phyloP scores from a whole-genome alignment of 2,797 vertebrate species.

The Clarias platycephalus region DNA sequence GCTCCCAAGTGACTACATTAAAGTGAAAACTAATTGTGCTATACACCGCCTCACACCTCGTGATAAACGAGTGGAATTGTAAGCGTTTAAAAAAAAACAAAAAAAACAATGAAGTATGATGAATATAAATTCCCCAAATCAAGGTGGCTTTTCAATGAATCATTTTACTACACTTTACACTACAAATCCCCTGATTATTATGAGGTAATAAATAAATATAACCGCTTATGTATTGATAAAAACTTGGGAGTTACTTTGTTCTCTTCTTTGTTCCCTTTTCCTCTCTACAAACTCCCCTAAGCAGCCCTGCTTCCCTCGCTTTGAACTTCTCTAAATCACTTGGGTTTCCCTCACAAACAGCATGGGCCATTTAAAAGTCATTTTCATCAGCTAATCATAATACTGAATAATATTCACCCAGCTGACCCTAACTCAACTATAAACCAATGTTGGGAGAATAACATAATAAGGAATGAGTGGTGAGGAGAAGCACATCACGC shows the following conservation, averaged over 20 bases:
- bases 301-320: slow-evolving; percentile 42
- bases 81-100: not conserved
- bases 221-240: not conserved
- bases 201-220: not conserved
- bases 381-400: slow-evolving; percentile 63
- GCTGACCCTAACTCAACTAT: slow-evolving; percentile 52
- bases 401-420: slow-evolving; percentile 54
- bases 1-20: slow-evolving; percentile 61
- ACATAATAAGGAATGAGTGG: slow-evolving; percentile 25
- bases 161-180: not conserved
- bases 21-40: slow-evolving; percentile 61
- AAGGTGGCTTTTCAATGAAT: slow-evolving; percentile 12
- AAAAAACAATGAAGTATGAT: not conserved
- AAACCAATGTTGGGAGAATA: slow-evolving; percentile 59
- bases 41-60: slow-evolving; percentile 25
- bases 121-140: slow-evolving; percentile 22
- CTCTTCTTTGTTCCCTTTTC: slow-evolving; percentile 19
- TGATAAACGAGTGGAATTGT: slow-evolving; percentile 13
- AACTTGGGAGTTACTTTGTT: slow-evolving; percentile 19
- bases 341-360: slow-evolving; percentile 61
- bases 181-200: not conserved
- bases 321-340: slow-evolving; percentile 52
- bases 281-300: slow-evolving; percentile 21
- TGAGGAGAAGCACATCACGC: slow-evolving; percentile 2
- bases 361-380: slow-evolving; percentile 59